A percentile compares a stretch with the other conserved stretches of the same genome.
Conservation (phyloP, 2,113 vertebrate species). For the Tenrec ecaudatus region DNA sequence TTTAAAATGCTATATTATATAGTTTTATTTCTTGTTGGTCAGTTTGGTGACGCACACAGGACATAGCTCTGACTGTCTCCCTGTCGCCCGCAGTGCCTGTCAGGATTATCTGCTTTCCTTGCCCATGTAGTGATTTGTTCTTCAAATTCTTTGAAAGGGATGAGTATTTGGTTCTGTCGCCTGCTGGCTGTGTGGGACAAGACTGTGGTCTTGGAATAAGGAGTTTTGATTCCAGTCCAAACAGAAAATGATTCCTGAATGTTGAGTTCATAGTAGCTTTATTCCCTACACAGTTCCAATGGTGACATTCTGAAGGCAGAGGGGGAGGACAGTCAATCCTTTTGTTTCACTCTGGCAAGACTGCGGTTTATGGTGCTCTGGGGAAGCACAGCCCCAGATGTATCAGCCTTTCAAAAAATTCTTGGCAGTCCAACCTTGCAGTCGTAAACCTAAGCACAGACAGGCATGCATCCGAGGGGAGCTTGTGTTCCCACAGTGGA, state of each 20-base stretch:
- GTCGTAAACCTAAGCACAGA: constrained; percentile 58
- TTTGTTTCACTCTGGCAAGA: constrained; percentile 71
- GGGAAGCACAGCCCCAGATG: constrained; percentile 59
- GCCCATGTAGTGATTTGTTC: background rate
- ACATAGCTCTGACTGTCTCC: background rate
- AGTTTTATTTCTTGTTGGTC: background rate
- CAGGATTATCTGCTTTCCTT: background rate
- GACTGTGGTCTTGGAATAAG: background rate
- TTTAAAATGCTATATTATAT: background rate
- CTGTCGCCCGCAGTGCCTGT: background rate
- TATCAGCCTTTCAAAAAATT: constrained; percentile 49
- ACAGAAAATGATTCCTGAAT: constrained; percentile 59
- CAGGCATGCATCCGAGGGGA: background rate
- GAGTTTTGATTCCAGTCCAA: constrained; percentile 36
- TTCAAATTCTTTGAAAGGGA: constrained; percentile 19
- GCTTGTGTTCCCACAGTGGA: background rate
- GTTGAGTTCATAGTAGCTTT: constrained; percentile 51
- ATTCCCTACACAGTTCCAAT: constrained; percentile 44
- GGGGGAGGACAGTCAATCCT: constrained; percentile 51
- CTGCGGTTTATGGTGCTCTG: constrained; percentile 28
- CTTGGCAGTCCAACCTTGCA: constrained; percentile 57
- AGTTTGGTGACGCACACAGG: background rate
- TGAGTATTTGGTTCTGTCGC: background rate
- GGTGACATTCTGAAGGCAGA: constrained; percentile 63
- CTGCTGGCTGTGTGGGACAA: constrained; percentile 7